These are phyloP conservation scores for Leptatherina wallacei DNA, from an alignment of 2,797 vertebrate species.

Conservation along the genomic window DNA sequence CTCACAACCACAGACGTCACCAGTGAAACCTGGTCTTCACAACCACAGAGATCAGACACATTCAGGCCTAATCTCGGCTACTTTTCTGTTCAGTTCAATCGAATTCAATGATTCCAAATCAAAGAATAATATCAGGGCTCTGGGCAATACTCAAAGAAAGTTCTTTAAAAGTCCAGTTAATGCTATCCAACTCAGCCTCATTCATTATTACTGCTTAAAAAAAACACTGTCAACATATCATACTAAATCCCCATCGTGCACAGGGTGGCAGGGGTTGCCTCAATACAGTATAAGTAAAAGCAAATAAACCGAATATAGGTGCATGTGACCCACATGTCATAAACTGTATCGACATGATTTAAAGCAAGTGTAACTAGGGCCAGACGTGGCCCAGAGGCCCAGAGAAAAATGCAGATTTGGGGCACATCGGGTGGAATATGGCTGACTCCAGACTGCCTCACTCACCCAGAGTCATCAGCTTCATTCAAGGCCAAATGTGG, in stretches of 20 bases:
- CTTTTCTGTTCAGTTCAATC: neutral
- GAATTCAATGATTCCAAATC: neutral
- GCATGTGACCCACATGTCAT: too few relatives aligned
- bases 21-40: conserved; percentile 19
- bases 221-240: too few relatives aligned
- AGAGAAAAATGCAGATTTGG: neutral
- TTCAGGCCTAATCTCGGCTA: neutral
- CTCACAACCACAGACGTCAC: conserved; percentile 6
- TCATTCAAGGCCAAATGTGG: neutral
- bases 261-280: too few relatives aligned
- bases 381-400: neutral
- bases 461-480: neutral
- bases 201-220: neutral
- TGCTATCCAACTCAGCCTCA: neutral
- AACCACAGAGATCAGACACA: neutral
- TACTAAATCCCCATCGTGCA: too few relatives aligned
- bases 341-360: too few relatives aligned
- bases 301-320: too few relatives aligned
- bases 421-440: neutral
- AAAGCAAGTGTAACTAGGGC: too few relatives aligned
- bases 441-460: neutral
- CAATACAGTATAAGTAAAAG: neutral
- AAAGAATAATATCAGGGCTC: neutral
- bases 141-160: neutral
- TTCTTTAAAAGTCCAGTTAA: neutral